phyloP scores from a whole-genome alignment of 2,888 invertebrate genomes.

The Dilophus febrilis region DNA sequence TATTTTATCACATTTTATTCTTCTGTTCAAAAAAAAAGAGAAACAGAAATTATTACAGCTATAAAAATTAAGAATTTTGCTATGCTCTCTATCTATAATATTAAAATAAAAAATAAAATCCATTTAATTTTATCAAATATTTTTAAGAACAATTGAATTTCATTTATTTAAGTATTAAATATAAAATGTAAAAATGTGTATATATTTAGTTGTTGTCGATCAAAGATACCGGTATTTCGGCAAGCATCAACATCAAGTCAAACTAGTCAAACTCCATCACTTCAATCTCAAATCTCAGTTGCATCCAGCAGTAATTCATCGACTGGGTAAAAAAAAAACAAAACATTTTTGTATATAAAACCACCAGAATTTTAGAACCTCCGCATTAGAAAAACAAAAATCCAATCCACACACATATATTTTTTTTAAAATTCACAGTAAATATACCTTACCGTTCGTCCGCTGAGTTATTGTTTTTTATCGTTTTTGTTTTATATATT shows the following conservation, averaged over 20 bases:
- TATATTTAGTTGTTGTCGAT: conserved; percentile 9
- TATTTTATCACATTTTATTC: too few species aligned
- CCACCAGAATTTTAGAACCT: too few species aligned
- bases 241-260: conserved; percentile 19
- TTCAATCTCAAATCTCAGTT: conserved; percentile 2
- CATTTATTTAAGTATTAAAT: background rate
- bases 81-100: background rate
- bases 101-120: background rate
- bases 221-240: conserved; percentile 28
- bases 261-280: conserved; percentile 22
- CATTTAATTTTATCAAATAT: too few species aligned
- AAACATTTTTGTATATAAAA: too few species aligned
- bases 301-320: conserved; percentile 4
- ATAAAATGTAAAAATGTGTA: background rate
- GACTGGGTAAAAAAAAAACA: conserved; percentile 8
- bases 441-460: too few species aligned
- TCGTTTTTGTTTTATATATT: too few species aligned
- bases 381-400: too few species aligned
- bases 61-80: background rate
- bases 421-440: too few species aligned
- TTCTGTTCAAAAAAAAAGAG: background rate
- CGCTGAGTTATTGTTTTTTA: too few species aligned
- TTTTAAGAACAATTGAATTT: background rate
- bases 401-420: too few species aligned
- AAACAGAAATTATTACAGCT: background rate